Percentiles rank a stretch among this genome's conserved stretches.
phyloP scores from a whole-genome alignment of 2,888 invertebrate genomes.

The Tiphia femorata region DNA sequence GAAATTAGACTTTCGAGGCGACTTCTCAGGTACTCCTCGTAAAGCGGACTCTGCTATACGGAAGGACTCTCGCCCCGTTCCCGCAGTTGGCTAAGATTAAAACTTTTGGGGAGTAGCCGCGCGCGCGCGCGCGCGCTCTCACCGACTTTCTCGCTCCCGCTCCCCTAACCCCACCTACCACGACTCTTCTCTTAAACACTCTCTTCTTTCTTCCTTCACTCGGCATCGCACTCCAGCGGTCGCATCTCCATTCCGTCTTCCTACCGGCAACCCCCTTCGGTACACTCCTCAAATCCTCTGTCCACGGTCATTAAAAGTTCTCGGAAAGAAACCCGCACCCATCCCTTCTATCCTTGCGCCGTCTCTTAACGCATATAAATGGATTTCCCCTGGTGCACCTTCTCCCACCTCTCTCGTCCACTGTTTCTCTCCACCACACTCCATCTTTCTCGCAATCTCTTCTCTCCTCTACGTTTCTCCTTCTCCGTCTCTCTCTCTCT shows the following conservation, averaged over 20 bases:
- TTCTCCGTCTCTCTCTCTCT: too few relatives aligned
- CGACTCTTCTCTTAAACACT: background rate
- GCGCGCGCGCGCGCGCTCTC: background rate
- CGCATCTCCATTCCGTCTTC: background rate
- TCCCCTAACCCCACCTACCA: background rate
- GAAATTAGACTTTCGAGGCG: slow-evolving; percentile 48
- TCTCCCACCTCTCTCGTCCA: slow-evolving; percentile 3
- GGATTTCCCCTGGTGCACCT: slow-evolving; percentile 37
- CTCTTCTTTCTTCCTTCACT: background rate
- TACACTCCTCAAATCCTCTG: slow-evolving; percentile 2
- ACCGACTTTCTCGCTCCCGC: background rate
- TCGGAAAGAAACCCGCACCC: slow-evolving; percentile 13
- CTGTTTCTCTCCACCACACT: too few relatives aligned
- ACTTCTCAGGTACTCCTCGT: slow-evolving; percentile 51
- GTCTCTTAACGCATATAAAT: slow-evolving; percentile 60
- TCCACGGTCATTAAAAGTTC: slow-evolving; percentile 1
- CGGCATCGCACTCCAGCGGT: background rate
- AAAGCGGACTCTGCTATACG: slow-evolving; percentile 51
- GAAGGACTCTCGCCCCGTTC: slow-evolving; percentile 20
- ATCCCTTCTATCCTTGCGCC: too few relatives aligned
- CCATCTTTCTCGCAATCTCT: too few relatives aligned
- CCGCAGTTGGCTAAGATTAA: slow-evolving; percentile 54
- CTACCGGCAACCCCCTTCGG: background rate
- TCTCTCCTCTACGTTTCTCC: too few relatives aligned
- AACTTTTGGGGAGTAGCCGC: slow-evolving; percentile 41